Evolutionary conservation across 2,113 vertebrate genomes (phyloP), one percentile per base, ranked within the genome.

Genomic region (Xenopus borealis): DNA sequence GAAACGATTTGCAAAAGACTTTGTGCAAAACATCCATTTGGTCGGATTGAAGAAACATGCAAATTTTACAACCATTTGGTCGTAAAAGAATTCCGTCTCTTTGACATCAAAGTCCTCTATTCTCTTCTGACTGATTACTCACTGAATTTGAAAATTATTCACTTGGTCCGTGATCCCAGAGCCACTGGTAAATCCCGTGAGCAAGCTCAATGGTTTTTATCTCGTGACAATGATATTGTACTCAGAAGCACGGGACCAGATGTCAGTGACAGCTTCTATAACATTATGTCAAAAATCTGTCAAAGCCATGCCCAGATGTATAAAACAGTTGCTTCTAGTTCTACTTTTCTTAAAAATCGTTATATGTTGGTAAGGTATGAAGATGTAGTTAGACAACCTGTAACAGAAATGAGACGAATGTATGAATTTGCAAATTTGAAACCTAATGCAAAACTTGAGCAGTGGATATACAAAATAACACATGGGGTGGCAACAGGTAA

Each of bases 161-260:
- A 99, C 80, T 84, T 99, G 81, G 93, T 98, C 0, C 91, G 97
- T 0, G 97, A 99, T 70, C 97, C 96, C 0, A 84, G 97, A 18
- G 97, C 91, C 0, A 94, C 98, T 50, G 72, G 93, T 67, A 81
- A 79, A 1, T 99, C 97, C 2, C 86, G 92, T 2, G 89, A 94
- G 58, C 82, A 79, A 10, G 82, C 92, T 0, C 0, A 47, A 1
- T 12, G 0, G 0, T 78, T 87, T 0, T 87, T 98, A 12, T 9
- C 27, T 44, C 72, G 0, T 0, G 97, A 98, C 67, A 92, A 59
- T 2, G 58, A 63, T 0, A 81, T 96, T 0, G 81, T 96, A 5
- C 16, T 93, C 75, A 88, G 92, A 27, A 77, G 86, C 12, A 78
- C 78, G 0, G 62, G 19, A 5, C 5, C 16, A 52, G 63, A 1